These are phyloP conservation scores for Hippoglossus hippoglossus DNA, from an alignment of 2,797 vertebrate species.

Conservation along the genomic window DNA sequence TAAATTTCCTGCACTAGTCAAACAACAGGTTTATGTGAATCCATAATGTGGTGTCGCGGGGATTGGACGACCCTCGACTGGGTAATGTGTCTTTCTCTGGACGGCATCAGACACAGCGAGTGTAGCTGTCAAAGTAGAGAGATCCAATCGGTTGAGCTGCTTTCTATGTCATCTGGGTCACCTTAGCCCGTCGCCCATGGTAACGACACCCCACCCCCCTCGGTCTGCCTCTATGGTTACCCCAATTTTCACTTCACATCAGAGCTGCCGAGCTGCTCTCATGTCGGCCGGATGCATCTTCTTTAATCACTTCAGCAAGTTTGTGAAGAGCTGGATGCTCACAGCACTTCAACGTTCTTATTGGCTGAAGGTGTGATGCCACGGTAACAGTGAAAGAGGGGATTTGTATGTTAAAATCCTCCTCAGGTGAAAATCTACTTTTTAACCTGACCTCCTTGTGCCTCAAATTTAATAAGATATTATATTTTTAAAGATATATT, in stretches of 20 bases:
- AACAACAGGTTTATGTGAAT: constrained; percentile 1
- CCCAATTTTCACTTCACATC: constrained; percentile 58
- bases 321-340: constrained; percentile 14
- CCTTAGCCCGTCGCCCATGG: constrained; percentile 59
- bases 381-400: background rate
- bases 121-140: constrained; percentile 41
- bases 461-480: too few species aligned
- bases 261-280: constrained; percentile 28
- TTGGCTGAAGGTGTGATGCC: constrained; percentile 23
- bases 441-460: too few species aligned
- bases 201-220: constrained; percentile 53
- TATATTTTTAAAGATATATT: too few species aligned
- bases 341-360: constrained; percentile 7
- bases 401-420: background rate
- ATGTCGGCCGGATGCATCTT: constrained; percentile 19
- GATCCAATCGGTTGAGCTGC: constrained; percentile 52
- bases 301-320: constrained; percentile 22
- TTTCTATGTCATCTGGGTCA: constrained; percentile 68
- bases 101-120: constrained; percentile 26
- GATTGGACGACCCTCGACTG: constrained; percentile 28
- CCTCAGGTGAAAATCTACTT: too few species aligned
- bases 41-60: background rate
- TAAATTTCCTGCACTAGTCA: constrained; percentile 4
- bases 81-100: constrained; percentile 18
- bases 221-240: constrained; percentile 55